A percentile compares a stretch with the other conserved stretches of the same genome.
These are phyloP conservation scores for Rhimphoctona megacephalus DNA, from an alignment of 2,888 invertebrate genomes.

Conservation along the genomic window DNA sequence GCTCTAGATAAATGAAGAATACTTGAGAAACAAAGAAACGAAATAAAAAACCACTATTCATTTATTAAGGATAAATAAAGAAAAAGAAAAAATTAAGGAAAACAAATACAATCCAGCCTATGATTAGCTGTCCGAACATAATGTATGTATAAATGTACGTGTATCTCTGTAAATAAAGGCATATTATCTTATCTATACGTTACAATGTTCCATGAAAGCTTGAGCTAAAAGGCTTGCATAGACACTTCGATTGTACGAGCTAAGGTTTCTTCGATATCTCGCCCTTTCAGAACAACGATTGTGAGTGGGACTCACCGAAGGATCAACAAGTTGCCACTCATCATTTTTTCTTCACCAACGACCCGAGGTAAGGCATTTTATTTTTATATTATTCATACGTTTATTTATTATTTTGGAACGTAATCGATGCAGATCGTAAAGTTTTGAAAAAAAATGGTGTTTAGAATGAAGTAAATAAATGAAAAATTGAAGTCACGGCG, in stretches of 20 bases:
- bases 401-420: neutral
- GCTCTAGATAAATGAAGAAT: slow-evolving; percentile 63
- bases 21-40: slow-evolving; percentile 52
- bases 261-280: slow-evolving; percentile 16
- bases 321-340: slow-evolving; percentile 61
- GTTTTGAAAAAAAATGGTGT: neutral
- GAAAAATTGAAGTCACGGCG: neutral
- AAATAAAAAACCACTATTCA: slow-evolving; percentile 37
- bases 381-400: slow-evolving; percentile 7
- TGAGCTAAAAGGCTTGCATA: neutral
- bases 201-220: slow-evolving; percentile 57
- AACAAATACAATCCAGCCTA: slow-evolving; percentile 67
- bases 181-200: slow-evolving; percentile 76
- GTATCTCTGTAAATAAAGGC: slow-evolving; percentile 79
- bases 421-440: neutral
- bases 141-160: slow-evolving; percentile 77
- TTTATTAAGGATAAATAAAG: slow-evolving; percentile 31
- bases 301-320: slow-evolving; percentile 7
- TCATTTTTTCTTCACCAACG: slow-evolving; percentile 25
- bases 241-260: neutral
- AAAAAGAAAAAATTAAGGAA: slow-evolving; percentile 16
- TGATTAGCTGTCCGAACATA: slow-evolving; percentile 73
- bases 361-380: slow-evolving; percentile 44
- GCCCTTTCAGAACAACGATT: slow-evolving; percentile 22
- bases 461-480: neutral